Conservation (phyloP, 2,113 vertebrate species). For the Vanacampus margaritifer region DNA sequence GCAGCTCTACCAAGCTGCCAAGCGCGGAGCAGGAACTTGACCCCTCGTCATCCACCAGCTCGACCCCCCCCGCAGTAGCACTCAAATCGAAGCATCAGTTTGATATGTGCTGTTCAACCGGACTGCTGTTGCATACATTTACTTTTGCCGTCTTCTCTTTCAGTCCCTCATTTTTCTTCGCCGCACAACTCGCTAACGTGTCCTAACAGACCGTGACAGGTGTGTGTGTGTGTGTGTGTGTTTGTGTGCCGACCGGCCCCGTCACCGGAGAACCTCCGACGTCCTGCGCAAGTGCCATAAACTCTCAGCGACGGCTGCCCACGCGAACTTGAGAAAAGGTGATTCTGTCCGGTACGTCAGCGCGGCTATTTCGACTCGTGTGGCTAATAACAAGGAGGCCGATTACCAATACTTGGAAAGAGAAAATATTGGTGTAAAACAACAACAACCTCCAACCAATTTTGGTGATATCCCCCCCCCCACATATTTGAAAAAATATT, state of each 20-base stretch:
- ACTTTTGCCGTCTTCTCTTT: neutral
- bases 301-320: slow-evolving; percentile 63
- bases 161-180: neutral
- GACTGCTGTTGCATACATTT: neutral
- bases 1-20: slow-evolving; percentile 44
- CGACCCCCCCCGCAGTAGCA: slow-evolving; percentile 3
- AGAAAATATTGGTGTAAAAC: too few relatives aligned
- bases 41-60: slow-evolving; percentile 42
- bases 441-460: too few relatives aligned
- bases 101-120: neutral
- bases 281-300: slow-evolving; percentile 62
- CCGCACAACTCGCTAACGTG: slow-evolving; percentile 1
- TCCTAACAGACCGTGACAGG: slow-evolving; percentile 55
- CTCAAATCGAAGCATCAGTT: slow-evolving; percentile 2
- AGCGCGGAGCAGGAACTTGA: slow-evolving; percentile 58
- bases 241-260: slow-evolving; percentile 37
- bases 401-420: too few relatives aligned
- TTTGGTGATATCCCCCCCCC: too few relatives aligned
- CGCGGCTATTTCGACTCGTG: slow-evolving; percentile 66
- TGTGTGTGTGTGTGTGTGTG: slow-evolving; percentile 23
- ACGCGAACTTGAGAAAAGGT: slow-evolving; percentile 78
- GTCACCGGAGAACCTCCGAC: slow-evolving; percentile 73
- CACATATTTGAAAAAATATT: too few relatives aligned
- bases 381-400: neutral
- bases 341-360: slow-evolving; percentile 66